These are phyloP conservation scores for Chaenogobius annularis DNA, from an alignment of 2,113 vertebrate genomes.

Conservation along the genomic window DNA sequence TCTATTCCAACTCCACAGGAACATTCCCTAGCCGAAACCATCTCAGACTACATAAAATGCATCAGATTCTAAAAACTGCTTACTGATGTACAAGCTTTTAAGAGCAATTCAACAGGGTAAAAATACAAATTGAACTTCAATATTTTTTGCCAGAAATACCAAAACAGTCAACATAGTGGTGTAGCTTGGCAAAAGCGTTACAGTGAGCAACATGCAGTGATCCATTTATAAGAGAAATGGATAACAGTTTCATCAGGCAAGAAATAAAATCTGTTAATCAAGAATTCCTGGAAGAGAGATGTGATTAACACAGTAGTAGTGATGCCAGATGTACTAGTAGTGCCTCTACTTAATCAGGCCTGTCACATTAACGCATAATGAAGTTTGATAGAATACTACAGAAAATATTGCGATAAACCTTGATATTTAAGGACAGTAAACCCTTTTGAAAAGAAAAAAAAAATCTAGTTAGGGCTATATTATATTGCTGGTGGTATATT, in stretches of 20 bases:
- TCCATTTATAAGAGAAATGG: constrained; percentile 58
- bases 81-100: constrained; percentile 12
- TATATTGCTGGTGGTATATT: too few relatives aligned
- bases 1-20: constrained; percentile 17
- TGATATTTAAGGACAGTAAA: too few relatives aligned
- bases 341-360: constrained; percentile 10
- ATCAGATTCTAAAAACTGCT: constrained; percentile 3
- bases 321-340: not conserved
- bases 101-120: constrained; percentile 10
- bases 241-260: constrained; percentile 34
- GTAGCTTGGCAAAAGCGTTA: constrained; percentile 45
- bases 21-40: constrained; percentile 19
- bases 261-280: constrained; percentile 34
- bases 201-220: constrained; percentile 64
- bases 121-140: not conserved
- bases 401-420: not conserved
- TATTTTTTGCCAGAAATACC: not conserved
- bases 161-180: constrained; percentile 6
- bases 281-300: not conserved
- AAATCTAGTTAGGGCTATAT: too few relatives aligned
- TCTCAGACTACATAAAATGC: constrained; percentile 1
- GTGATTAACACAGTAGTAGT: not conserved
- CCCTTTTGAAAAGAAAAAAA: too few relatives aligned
- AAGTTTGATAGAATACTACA: not conserved
- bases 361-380: not conserved